Base-by-base conservation (phyloP, 1,140 invertebrate species). In the Ips nitidus region DNA sequence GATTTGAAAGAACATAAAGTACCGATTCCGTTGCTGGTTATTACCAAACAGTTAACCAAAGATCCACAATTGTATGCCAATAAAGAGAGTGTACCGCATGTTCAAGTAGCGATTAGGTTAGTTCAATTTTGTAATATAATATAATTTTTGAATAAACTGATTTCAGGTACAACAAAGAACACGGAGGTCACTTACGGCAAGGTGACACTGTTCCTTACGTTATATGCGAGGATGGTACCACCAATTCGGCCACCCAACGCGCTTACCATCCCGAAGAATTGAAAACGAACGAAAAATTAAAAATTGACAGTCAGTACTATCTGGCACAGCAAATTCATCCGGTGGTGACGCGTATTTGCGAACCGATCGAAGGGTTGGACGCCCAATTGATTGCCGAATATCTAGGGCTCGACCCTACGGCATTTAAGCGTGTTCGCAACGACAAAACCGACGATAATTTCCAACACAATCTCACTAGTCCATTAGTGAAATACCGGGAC, bases 171-270 rank as follows among this genome's bases (percentile, higher is more conserved):
- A 98, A 98, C 79, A 84, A 83, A 68, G 87, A 87, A 75, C 88
- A 88, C 72, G 91, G 90, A 66, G 87, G 93, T 75, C 91, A 94
- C 75, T 91, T 97, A 74, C 91, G 91, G 78, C 90, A 90, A 73
- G 97, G 97, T 0, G 98, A 99, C 79, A 96, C 95, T 37, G 93
- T 99, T 1, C 87, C 93, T 5, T 99, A 99, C 80, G 86, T 99
- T 1, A 94, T 99, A 76, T 99, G 98, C 80, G 85, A 94, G 82
- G 93, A 95, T 82, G 92, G 91, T 3, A 91, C 86, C 4, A 85
- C 84, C n/a, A 88, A 90, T 72, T 82, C 91, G 2, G 87, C 94
- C 0, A 93, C 89, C n/a, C 96, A 99, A 83, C 85, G 97, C 79
- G 95, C 92, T 2, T 99, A 98, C 82, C 94, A 97, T 76, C 84